phyloP scores from a whole-genome alignment of 2,113 vertebrate genomes.

The Oreochromis niloticus region DNA sequence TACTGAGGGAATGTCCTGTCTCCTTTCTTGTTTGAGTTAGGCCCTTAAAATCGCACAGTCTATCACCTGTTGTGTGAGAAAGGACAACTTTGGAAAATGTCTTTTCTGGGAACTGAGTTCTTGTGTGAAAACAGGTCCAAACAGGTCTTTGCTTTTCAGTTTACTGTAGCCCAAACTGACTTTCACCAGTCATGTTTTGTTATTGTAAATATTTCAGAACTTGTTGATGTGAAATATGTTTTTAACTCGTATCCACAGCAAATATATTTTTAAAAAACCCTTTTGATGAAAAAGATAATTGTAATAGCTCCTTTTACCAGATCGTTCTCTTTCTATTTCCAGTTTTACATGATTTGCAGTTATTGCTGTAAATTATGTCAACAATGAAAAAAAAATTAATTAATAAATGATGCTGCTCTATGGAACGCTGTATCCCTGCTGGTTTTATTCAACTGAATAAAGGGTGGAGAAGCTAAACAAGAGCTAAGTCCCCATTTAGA shows the following conservation, averaged over 20 bases:
- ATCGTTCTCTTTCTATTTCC: neutral
- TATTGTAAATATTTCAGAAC: neutral
- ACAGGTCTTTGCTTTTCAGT: neutral
- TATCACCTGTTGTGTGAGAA: neutral
- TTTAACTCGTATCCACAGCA: neutral
- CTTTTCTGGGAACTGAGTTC: neutral
- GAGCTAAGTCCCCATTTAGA: conserved; percentile 9
- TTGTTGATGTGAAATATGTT: neutral
- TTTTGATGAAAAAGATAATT: neutral
- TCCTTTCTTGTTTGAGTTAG: neutral
- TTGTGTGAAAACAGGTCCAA: neutral
- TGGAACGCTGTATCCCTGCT: neutral
- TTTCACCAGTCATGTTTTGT: neutral
- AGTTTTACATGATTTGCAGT: neutral
- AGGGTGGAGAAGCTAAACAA: neutral
- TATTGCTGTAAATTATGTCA: neutral
- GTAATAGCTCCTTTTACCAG: neutral
- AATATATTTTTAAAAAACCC: neutral
- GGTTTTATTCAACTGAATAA: neutral
- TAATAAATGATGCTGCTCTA: neutral
- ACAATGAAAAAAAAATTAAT: neutral
- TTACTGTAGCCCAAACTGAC: neutral
- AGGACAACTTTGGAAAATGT: neutral
- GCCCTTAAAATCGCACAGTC: neutral
- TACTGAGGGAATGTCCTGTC: fast-evolving